phyloP scores from a whole-genome alignment of 1,140 invertebrate species.

The Ceratosolen fusciceps region DNA sequence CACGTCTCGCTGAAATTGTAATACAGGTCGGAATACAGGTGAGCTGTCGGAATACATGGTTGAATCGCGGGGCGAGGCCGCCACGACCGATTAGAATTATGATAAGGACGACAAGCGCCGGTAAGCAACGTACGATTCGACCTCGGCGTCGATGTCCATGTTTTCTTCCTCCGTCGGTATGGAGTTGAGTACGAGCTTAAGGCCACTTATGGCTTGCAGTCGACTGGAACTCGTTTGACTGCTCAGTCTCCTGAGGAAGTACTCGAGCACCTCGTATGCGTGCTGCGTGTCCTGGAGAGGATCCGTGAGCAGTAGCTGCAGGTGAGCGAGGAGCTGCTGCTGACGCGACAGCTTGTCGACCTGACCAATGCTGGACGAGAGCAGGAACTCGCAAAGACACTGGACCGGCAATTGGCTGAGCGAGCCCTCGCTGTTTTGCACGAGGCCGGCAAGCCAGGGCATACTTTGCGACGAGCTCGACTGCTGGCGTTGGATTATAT shows the following conservation, averaged over 20 bases:
- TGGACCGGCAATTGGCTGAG: conserved; percentile 91
- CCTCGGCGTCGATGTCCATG: conserved; percentile 68
- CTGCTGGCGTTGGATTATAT: conserved; percentile 88
- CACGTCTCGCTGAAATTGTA: conserved; percentile 76
- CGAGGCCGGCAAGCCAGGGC: conserved; percentile 96
- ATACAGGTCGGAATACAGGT: too few relatives aligned
- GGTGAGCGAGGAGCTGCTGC: conserved; percentile 83
- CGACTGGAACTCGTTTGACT: conserved; percentile 85
- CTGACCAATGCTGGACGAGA: conserved; percentile 78
- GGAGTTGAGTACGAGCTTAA: conserved; percentile 74
- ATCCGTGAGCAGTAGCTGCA: conserved; percentile 78
- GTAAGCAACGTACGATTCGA: conserved; percentile 31
- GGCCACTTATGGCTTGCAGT: conserved; percentile 81
- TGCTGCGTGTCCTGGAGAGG: conserved; percentile 74
- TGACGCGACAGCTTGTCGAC: conserved; percentile 80
- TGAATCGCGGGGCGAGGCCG: too few relatives aligned
- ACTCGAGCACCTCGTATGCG: conserved; percentile 89
- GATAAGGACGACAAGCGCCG: too few relatives aligned
- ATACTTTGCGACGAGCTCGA: conserved; percentile 90
- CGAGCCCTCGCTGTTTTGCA: conserved; percentile 92
- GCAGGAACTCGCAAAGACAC: conserved; percentile 95
- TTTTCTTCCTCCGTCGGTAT: conserved; percentile 65
- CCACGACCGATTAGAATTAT: too few relatives aligned
- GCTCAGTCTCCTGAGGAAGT: conserved; percentile 88
- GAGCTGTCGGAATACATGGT: too few relatives aligned